Conservation (phyloP, 1,140 invertebrate species). For the Argopecten irradians region DNA sequence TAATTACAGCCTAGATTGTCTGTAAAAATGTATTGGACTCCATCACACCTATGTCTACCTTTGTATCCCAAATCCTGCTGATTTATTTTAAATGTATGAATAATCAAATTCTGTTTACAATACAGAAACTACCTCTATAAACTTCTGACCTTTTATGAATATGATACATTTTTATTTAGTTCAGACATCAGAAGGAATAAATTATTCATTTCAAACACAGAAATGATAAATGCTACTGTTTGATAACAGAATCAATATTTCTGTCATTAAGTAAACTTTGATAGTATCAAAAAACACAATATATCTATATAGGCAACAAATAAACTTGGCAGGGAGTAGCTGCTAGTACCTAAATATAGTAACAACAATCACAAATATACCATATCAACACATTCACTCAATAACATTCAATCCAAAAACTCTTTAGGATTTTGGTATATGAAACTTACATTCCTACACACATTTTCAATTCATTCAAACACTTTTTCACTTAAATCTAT, state of each 20-base stretch:
- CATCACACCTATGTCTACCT: no score
- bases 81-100: no score
- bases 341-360: neutral
- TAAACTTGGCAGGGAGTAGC: neutral
- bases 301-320: neutral
- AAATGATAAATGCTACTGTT: neutral
- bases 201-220: neutral
- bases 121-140: neutral
- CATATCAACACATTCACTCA: neutral
- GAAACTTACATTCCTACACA: neutral
- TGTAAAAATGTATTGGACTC: no score
- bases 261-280: slow-evolving; percentile 4
- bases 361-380: neutral
- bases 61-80: no score
- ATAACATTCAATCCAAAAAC: neutral
- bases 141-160: neutral
- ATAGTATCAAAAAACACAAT: slow-evolving; percentile 17
- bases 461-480: neutral
- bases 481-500: neutral
- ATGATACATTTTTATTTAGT: neutral
- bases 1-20: no score
- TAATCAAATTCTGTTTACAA: no score
- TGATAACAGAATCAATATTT: neutral
- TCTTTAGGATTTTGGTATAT: neutral
- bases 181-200: neutral